Base-by-base conservation (phyloP, 1,140 invertebrate genomes). In the Lepidurus couesii region DNA sequence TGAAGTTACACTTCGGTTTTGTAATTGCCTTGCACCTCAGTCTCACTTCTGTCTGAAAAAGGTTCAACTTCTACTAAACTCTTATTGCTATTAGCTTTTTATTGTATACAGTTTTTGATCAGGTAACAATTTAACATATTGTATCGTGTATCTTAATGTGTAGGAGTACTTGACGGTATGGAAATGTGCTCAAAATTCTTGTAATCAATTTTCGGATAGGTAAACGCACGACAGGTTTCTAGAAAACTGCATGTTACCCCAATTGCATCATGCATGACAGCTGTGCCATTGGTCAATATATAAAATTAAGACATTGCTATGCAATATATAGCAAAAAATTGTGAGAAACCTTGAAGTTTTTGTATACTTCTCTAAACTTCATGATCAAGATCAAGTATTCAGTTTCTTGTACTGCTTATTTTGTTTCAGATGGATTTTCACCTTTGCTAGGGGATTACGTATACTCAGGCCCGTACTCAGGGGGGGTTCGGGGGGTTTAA, bases 71-170 rank as follows among this genome's bases (percentile, higher is more conserved):
- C 45, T 16, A 3, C 45, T 47, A 47, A 47, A 47, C 16, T 47
- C 16, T 47, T 16, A 11, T 47, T 47, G 24, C 24, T 24, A 24
- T 24, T 24, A 24, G 24, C 24, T 24, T 24, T 24, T 24, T 24
- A 24, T 24, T 47, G 45, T 47, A 47, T 47, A 47, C 2, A 47
- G 45, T 47, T 47, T 47, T 47, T 47, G 45, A 16, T 47, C 45
- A 47, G 45, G 45, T 47, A 47, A 47, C 9, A 47, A 47, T 47
- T 47, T 47, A 47, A 47, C 45, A 47, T 47, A 47, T 47, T 47
- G 45, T 47, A 47, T 47, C 45, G 3, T 47, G 45, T 47, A 47
- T 16, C 45, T 47, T 47, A 47, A 47, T 47, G 45, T 47, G 45
- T 47, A 47, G 45, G 45, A 47, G 45, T 47, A 47, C 45, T 47